Conservation (phyloP, 2,888 invertebrate species). For the Orthosia gracilis region DNA sequence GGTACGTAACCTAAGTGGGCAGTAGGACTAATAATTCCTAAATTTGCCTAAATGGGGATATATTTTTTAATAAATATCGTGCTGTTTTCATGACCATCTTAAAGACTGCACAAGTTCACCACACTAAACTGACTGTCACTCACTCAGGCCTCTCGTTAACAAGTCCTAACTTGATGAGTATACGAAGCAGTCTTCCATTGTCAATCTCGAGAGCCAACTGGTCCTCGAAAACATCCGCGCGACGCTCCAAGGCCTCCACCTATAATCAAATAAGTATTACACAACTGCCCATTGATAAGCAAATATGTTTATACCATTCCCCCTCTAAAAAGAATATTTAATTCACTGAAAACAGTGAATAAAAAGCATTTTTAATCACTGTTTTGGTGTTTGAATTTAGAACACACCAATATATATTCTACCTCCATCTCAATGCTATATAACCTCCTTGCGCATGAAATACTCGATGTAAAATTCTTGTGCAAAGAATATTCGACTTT, state of each 20-base stretch:
- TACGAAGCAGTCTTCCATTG: conserved; percentile 97
- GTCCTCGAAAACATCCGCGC: conserved; percentile 97
- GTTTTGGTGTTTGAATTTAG: too few relatives aligned
- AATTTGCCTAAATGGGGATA: background rate
- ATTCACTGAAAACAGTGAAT: too few relatives aligned
- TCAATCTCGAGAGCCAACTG: conserved; percentile 98
- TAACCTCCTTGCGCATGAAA: too few relatives aligned
- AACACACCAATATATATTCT: too few relatives aligned
- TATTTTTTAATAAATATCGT: background rate
- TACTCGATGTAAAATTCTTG: too few relatives aligned
- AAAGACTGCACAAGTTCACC: background rate
- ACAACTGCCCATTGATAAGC: too few relatives aligned
- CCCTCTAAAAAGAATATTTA: too few relatives aligned
- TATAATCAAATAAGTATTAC: conserved; percentile 54
- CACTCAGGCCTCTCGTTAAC: conserved; percentile 99
- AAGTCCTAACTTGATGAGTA: conserved; percentile 97
- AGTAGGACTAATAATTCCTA: background rate
- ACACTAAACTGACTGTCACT: conserved; percentile 75
- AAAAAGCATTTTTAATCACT: too few relatives aligned
- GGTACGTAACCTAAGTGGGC: background rate
- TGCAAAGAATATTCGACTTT: too few relatives aligned
- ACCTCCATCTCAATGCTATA: too few relatives aligned
- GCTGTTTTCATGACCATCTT: background rate
- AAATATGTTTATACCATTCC: too few relatives aligned
- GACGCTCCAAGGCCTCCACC: conserved; percentile 95